Percentiles rank a stretch among this genome's conserved stretches.
Conservation (phyloP, 2,113 vertebrate genomes). For the Psilopsiagon aymara region DNA sequence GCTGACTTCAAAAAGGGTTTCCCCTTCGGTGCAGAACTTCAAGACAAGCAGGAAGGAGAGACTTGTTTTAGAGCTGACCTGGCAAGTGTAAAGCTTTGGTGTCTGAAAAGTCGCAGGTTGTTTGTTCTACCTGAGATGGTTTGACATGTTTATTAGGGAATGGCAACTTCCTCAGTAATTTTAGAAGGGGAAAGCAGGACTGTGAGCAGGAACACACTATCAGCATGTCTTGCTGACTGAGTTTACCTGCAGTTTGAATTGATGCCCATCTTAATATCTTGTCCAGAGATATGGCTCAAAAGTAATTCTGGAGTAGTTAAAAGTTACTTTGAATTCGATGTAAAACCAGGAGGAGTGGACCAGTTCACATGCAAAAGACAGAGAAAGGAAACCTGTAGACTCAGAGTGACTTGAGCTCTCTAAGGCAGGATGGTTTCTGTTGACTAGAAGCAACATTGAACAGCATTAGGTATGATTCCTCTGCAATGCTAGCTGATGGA, state of each 20-base stretch:
- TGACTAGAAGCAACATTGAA: neutral
- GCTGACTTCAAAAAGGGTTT: slow-evolving; percentile 66
- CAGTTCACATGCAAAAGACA: neutral
- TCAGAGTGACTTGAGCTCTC: neutral
- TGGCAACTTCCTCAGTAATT: neutral
- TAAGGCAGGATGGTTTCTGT: neutral
- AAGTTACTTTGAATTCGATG: neutral
- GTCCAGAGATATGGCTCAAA: neutral
- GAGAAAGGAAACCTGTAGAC: neutral
- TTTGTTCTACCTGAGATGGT: slow-evolving; percentile 31
- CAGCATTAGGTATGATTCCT: accelerated
- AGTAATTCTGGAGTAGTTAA: neutral
- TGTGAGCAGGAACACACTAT: neutral
- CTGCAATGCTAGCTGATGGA: neutral
- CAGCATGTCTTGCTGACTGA: neutral
- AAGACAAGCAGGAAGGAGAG: slow-evolving; percentile 62
- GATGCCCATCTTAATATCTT: neutral
- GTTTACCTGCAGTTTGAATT: neutral
- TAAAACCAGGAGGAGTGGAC: neutral
- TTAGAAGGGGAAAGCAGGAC: neutral
- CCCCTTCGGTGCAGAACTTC: slow-evolving; percentile 64
- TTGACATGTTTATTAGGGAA: slow-evolving; percentile 31
- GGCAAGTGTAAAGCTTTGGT: slow-evolving; percentile 43
- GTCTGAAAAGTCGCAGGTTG: slow-evolving; percentile 25
- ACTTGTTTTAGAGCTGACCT: slow-evolving; percentile 55